Evolutionary conservation across 2,888 invertebrate genomes (phyloP).

Genomic region (Ophion ventricosus): DNA sequence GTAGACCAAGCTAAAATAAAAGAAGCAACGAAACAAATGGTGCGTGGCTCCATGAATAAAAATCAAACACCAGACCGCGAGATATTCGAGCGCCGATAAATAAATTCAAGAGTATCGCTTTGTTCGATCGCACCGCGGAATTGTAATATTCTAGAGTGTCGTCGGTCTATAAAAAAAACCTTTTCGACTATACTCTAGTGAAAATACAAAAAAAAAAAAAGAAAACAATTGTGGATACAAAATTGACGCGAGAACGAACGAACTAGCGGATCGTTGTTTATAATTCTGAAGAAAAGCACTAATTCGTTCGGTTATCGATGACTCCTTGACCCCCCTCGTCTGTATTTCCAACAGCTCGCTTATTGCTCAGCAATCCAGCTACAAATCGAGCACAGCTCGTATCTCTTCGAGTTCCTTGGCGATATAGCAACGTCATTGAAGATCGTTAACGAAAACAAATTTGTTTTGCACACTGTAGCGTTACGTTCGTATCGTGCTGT

Average conservation of each 20-base stretch:
- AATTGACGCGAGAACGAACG: no score
- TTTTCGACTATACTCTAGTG: not conserved
- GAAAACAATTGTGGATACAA: not conserved
- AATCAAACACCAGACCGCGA: slow-evolving; percentile 32
- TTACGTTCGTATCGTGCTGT: not conserved
- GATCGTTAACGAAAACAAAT: slow-evolving; percentile 9
- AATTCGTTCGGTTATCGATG: not conserved
- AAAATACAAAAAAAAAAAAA: not conserved
- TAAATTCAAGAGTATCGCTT: slow-evolving; percentile 30
- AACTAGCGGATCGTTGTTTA: no score
- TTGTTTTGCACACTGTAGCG: slow-evolving; percentile 11
- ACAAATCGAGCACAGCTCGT: slow-evolving; percentile 19
- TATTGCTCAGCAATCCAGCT: slow-evolving; percentile 1
- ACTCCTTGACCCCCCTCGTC: not conserved
- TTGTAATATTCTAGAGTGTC: slow-evolving; percentile 12
- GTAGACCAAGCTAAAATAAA: slow-evolving; percentile 27
- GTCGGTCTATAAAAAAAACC: not conserved
- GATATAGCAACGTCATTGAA: not conserved
- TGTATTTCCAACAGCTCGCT: not conserved
- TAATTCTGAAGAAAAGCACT: no score
- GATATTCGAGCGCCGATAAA: slow-evolving; percentile 39
- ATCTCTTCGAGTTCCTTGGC: not conserved
- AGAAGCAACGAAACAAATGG: slow-evolving; percentile 26
- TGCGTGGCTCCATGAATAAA: slow-evolving; percentile 51
- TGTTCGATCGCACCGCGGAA: slow-evolving; percentile 14